Base-by-base conservation (phyloP, 2,888 invertebrate species). In the Drosophila lacicola region DNA sequence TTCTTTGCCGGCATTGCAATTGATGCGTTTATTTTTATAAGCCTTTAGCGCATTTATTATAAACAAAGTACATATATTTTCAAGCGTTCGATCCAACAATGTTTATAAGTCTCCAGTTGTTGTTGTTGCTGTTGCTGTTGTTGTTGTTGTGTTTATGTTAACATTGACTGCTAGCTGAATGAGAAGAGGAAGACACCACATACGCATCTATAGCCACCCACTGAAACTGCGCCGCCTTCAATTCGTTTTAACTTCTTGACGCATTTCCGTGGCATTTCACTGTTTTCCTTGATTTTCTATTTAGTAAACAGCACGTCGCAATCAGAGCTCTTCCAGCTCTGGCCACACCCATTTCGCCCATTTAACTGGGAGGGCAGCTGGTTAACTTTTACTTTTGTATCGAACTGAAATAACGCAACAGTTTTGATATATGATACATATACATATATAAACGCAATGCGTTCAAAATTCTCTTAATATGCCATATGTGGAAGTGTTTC, bases 21-120 rank as follows among this genome's bases (percentile, higher is more conserved):
- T 63, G 75, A 75, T 71, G 82, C 75, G 83, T 83, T 83, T 83
- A 83, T 88, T 88, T 83, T 83, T 88, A 78, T 78, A 81, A 78
- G 77, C 54, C 88, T 60, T 37, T 45, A 45, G 70, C 46, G 73
- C 89, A 88, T 89, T 89, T 83, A 83, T 83, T 88, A 84, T 89
- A 83, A 83, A 83, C 83, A 83, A 69, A 73, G 60, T 68, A 60
- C 50, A 60, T 68, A 60, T 54, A 60, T 49, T 58, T 73, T 66
- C 61, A 66, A 77, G 61, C 78, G 72, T 17, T 58, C 44, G 39
- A 41, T 19, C 46, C 19, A 29, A 21, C 36, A 47, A 29, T 74
- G 75, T 75, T 75, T 75, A 78, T 42, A 61, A 29, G 14, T 53
- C 25, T 19, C 5, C 5, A 10, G 14, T 19, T 69, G 55, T 50